Conservation (phyloP, 1,140 invertebrate genomes). For the Bombus waltoni region DNA sequence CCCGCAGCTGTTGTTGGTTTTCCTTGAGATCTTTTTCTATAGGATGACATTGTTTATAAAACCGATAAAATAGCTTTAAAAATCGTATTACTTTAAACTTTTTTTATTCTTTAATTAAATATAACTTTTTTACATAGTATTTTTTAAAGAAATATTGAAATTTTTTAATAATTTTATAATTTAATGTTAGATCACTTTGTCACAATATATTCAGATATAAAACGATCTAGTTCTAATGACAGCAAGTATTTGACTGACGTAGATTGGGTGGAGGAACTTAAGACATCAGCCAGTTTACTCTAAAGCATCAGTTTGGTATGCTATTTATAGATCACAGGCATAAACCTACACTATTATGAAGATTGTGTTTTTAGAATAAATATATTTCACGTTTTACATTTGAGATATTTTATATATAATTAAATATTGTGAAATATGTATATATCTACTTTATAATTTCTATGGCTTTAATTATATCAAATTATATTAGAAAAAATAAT, state of each 20-base stretch:
- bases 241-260: constrained; percentile 79
- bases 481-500: not conserved
- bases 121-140: constrained; percentile 32
- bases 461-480: not conserved
- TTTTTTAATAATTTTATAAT: not conserved
- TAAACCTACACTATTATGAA: constrained; percentile 71
- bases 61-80: constrained; percentile 35
- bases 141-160: not conserved
- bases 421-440: constrained; percentile 35
- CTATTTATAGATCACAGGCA: constrained; percentile 79
- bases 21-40: constrained; percentile 78
- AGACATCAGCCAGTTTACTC: constrained; percentile 74
- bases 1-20: constrained; percentile 81
- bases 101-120: not conserved
- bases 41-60: constrained; percentile 74
- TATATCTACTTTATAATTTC: not conserved
- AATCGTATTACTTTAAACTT: not conserved
- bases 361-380: constrained; percentile 59
- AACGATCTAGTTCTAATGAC: constrained; percentile 69
- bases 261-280: constrained; percentile 70
- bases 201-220: constrained; percentile 17
- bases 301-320: constrained; percentile 71
- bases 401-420: constrained; percentile 12
- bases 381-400: constrained; percentile 36
- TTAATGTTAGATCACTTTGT: not conserved